Conservation (phyloP, 2,113 vertebrate species). For the Nibea albiflora region DNA sequence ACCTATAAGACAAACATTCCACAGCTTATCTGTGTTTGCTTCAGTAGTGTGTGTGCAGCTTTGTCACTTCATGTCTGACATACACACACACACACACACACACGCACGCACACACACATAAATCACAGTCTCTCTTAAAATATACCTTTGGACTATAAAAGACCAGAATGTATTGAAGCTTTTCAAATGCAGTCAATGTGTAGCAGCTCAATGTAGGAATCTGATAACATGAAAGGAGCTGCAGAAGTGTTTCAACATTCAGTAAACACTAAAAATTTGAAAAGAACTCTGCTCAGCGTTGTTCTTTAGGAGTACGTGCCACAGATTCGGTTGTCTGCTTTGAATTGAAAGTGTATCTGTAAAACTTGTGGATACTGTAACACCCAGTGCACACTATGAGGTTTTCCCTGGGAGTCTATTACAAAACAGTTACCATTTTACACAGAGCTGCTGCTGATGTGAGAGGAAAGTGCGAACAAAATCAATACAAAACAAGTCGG, state of each 20-base stretch:
- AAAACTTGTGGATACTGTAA: neutral
- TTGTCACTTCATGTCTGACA: slow-evolving; percentile 9
- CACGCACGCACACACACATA: neutral
- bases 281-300: neutral
- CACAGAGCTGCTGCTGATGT: neutral
- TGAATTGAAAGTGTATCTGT: neutral
- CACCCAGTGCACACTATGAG: neutral
- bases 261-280: neutral
- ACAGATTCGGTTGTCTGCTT: neutral
- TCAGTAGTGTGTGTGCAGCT: slow-evolving; percentile 21
- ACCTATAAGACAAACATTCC: slow-evolving; percentile 80
- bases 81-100: neutral
- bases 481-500: too few species aligned
- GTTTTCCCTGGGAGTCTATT: neutral
- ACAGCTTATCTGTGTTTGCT: slow-evolving; percentile 74
- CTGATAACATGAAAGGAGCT: neutral
- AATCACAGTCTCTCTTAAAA: neutral
- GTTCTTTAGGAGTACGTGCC: neutral
- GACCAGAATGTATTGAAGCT: neutral
- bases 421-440: neutral
- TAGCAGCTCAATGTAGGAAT: neutral
- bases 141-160: slow-evolving; percentile 15
- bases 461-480: too few species aligned
- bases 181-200: neutral
- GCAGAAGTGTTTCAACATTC: neutral